Base-by-base conservation (phyloP, 2,888 invertebrate genomes). In the Embidobia sp. region DNA sequence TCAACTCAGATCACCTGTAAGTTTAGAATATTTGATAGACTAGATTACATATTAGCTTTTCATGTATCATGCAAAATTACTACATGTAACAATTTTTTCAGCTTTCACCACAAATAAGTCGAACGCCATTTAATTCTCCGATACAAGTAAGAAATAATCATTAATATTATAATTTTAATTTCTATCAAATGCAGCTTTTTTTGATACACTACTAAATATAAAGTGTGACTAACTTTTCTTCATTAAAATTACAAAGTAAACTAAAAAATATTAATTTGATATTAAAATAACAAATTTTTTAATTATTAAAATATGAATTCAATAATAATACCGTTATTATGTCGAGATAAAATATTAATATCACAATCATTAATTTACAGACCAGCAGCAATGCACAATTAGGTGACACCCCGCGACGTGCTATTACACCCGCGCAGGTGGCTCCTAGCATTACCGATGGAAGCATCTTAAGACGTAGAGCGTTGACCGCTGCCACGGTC, bases 1-100 rank as follows among this genome's bases (percentile, higher is more conserved):
- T 79, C 91, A 92, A 81, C 85, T 92, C 11, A 85, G 85, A 79
- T 88, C 89, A 84, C 85, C 86, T 3, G 88, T 88, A 53, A 70
- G 22, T 16, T 22, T 22, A 6, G 6, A 22, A 6, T 6, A 22
- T 4, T 4, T 22, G 6, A 22, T 22, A n/a, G n/a, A n/a, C n/a
- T n/a, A n/a, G n/a, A n/a, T n/a, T n/a, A n/a, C n/a, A n/a, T n/a
- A n/a, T n/a, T n/a, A n/a, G n/a, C n/a, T n/a, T n/a, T n/a, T n/a
- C n/a, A n/a, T n/a, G n/a, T n/a, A n/a, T n/a, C n/a, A n/a, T n/a
- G n/a, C n/a, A n/a, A n/a, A n/a, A n/a, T n/a, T n/a, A n/a, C n/a
- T n/a, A n/a, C n/a, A n/a, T n/a, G n/a, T n/a, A n/a, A n/a, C n/a
- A n/a, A n/a, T n/a, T 16, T 46, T 46, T 46, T 27, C 27, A 46